Conservation (phyloP, 2,888 invertebrate species). For the Cataglyphis rosenhaueri region DNA sequence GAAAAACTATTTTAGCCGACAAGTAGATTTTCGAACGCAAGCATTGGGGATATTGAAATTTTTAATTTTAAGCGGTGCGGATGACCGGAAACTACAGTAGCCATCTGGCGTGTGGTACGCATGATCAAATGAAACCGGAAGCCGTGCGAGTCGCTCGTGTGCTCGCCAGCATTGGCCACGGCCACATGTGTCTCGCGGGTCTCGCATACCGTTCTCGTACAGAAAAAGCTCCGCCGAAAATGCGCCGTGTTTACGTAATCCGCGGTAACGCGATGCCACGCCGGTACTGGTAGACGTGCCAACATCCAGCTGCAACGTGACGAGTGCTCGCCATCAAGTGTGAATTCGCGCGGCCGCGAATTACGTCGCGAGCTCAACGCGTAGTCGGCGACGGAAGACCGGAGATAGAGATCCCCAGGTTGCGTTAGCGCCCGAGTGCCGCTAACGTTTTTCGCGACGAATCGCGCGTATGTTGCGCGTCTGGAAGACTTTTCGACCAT, state of each 20-base stretch:
- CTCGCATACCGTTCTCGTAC: constrained; percentile 72
- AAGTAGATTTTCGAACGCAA: neutral
- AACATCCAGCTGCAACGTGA: neutral
- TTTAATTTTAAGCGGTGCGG: neutral
- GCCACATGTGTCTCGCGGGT: constrained; percentile 79
- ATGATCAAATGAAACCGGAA: constrained; percentile 77
- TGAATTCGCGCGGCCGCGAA: neutral
- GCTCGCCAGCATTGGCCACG: constrained; percentile 76
- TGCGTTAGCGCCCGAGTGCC: neutral
- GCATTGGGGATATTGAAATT: neutral
- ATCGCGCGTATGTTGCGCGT: constrained; percentile 34
- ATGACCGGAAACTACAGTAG: constrained; percentile 48
- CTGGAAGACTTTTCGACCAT: neutral
- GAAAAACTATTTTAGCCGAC: too few species aligned
- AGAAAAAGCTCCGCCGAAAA: constrained; percentile 76
- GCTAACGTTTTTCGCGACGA: neutral
- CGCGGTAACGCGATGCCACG: constrained; percentile 70
- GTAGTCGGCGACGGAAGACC: neutral
- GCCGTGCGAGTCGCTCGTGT: constrained; percentile 71
- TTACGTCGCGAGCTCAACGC: neutral
- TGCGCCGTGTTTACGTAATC: constrained; percentile 83
- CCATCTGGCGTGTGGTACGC: constrained; percentile 42
- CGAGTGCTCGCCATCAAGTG: constrained; percentile 1
- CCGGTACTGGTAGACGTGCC: constrained; percentile 62
- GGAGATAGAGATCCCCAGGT: neutral